A percentile compares a stretch with the other conserved stretches of the same genome.
These are phyloP conservation scores for Zosterops pallidus DNA, from an alignment of 2,113 vertebrate species.

Conservation along the genomic window DNA sequence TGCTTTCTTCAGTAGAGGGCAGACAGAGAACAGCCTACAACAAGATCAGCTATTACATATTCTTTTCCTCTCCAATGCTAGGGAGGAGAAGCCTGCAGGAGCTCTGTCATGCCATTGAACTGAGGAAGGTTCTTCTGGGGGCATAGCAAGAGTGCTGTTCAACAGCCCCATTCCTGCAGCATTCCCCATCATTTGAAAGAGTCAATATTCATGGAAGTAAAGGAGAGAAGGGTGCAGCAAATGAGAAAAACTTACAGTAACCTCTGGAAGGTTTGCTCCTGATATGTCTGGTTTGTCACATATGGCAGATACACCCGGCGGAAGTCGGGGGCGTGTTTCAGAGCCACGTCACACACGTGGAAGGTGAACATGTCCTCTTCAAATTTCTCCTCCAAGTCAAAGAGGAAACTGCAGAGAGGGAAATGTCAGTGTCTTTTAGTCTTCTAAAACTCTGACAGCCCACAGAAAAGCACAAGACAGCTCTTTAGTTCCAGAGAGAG, in stretches of 20 bases:
- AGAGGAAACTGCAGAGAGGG: conserved; percentile 82
- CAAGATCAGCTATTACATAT: background rate
- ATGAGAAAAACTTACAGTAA: conserved; percentile 82
- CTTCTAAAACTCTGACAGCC: background rate
- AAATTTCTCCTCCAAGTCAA: conserved; percentile 90
- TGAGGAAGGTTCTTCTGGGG: background rate
- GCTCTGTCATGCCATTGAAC: background rate
- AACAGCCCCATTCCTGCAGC: background rate
- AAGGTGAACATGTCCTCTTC: conserved; percentile 87
- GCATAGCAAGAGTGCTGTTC: fast-evolving
- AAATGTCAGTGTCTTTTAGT: background rate
- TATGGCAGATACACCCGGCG: conserved; percentile 91
- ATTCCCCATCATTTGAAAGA: background rate
- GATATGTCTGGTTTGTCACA: conserved; percentile 96
- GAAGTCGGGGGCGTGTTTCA: conserved; percentile 84
- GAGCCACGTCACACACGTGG: conserved; percentile 89
- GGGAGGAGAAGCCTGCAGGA: background rate
- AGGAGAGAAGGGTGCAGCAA: background rate
- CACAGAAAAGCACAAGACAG: background rate
- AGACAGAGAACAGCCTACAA: background rate
- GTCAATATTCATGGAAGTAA: background rate
- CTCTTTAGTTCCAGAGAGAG: background rate
- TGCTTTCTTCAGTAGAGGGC: background rate
- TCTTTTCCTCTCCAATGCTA: background rate
- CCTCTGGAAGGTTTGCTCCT: conserved; percentile 91